Evolutionary conservation across 2,113 vertebrate genomes (phyloP).

Genomic region (Mus pahari): DNA sequence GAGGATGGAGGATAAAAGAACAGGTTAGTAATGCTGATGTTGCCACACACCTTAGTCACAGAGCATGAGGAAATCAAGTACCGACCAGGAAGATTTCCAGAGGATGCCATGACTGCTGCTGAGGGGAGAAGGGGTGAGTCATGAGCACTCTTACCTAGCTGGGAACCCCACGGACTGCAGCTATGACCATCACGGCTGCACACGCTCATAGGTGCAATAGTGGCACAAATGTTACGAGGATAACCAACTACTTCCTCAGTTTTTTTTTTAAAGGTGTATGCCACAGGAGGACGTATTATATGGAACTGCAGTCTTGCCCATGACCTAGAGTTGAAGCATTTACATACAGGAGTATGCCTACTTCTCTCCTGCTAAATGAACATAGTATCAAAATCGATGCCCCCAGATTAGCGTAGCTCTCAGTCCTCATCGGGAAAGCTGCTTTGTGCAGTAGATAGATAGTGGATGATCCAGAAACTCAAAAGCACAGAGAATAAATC

Average conservation of each 20-base stretch:
- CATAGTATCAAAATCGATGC: neutral
- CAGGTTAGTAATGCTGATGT: neutral
- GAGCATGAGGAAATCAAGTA: neutral
- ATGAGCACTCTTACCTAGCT: neutral
- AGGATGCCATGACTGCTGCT: neutral
- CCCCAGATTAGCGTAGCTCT: neutral
- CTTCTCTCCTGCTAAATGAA: neutral
- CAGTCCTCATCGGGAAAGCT: neutral
- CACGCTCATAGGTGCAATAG: neutral
- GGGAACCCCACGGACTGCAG: neutral
- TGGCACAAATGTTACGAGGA: neutral
- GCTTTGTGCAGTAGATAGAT: neutral
- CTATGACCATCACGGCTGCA: neutral
- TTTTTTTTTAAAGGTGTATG: neutral
- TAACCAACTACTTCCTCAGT: neutral
- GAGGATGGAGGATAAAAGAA: neutral
- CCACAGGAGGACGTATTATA: neutral
- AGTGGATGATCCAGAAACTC: neutral
- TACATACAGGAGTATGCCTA: neutral
- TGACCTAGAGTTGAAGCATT: no score
- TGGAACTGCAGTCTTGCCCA: neutral
- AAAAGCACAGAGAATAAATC: neutral
- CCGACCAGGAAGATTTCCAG: neutral
- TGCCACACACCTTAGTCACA: neutral
- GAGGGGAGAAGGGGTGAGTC: neutral